Evolutionary conservation across 2,797 vertebrate genomes (phyloP), one percentile per base, ranked within the genome.

Genomic region (Fistularia commersonii): DNA sequence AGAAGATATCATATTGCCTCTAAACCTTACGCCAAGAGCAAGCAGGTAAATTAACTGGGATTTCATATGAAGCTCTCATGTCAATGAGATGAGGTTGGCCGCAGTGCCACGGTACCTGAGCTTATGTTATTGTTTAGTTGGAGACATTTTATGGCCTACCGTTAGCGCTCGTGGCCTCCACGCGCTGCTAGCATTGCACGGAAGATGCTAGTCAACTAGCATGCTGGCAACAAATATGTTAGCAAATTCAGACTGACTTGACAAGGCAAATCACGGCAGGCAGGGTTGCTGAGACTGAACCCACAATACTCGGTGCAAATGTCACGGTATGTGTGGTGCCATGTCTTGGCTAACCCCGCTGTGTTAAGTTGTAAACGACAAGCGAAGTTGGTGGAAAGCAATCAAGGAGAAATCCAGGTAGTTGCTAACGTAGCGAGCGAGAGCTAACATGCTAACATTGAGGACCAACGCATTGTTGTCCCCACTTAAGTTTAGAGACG

Each of bases 1-100:
- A 90, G 90, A 77, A 89, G 92, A 85, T 89, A 87, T 69, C 90
- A 92, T 15, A 90, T 90, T 66, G 85, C 85, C 70, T 88, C 90
- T 55, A 93, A 92, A 87, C 92, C 92, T 32, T 93, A 93, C 72
- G 89, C 88, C 72, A 92, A 91, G 85, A 84, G 74, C 61, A 92
- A 89, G 74, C 91, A 91, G 91, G 91, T 93, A 88, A 86, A 65
- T 36, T 3, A 39, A 62, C 33, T 12, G 1, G 32, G 23, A 2
- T 23, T 23, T 23, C 23, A 2, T 10, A 7, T 56, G 34, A 32
- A 45, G 32, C 12, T 36, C 10, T 6, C 6, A 0, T 2, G 32
- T 38, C 9, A 43, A 66, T 2, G 11, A 32, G 36, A 6, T 32
- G 32, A 3, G 8, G 15, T 12, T 11, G 15, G n/a, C 40, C 34